Evolutionary conservation across 2,888 invertebrate genomes (phyloP).

Genomic region (Tetragonisca angustula): DNA sequence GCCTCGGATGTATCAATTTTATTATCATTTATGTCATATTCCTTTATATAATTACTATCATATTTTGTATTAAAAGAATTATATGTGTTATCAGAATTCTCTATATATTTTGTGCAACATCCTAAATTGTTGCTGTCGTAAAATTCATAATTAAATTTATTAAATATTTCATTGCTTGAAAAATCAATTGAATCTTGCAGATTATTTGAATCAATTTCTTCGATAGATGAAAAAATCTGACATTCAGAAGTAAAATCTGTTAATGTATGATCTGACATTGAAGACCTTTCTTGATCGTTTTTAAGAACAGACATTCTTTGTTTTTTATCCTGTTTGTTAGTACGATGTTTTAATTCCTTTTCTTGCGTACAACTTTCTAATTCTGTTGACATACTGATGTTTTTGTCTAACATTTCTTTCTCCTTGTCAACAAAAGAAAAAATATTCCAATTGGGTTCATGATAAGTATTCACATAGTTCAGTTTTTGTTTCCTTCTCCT

Average conservation of each 20-base stretch:
- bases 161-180: slow-evolving; percentile 47
- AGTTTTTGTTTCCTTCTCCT: slow-evolving; percentile 57
- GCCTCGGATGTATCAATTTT: slow-evolving; percentile 14
- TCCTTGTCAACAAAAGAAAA: neutral
- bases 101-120: neutral
- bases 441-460: slow-evolving; percentile 19
- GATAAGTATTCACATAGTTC: slow-evolving; percentile 3
- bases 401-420: neutral
- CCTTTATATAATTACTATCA: neutral
- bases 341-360: neutral
- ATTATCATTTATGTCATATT: slow-evolving; percentile 43
- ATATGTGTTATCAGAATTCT: neutral
- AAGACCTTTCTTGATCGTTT: neutral
- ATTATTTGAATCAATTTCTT: slow-evolving; percentile 4
- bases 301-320: neutral
- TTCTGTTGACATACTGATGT: too few species aligned
- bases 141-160: slow-evolving; percentile 26
- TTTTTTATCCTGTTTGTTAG: neutral
- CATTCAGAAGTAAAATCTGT: neutral
- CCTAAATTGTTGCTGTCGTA: neutral
- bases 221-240: neutral
- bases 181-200: slow-evolving; percentile 39
- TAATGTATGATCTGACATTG: neutral
- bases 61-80: neutral
- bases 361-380: neutral